Percentiles rank a stretch among this genome's conserved stretches.
These are phyloP conservation scores for Trisateles emortualis DNA, from an alignment of 2,888 invertebrate species.

Conservation along the genomic window DNA sequence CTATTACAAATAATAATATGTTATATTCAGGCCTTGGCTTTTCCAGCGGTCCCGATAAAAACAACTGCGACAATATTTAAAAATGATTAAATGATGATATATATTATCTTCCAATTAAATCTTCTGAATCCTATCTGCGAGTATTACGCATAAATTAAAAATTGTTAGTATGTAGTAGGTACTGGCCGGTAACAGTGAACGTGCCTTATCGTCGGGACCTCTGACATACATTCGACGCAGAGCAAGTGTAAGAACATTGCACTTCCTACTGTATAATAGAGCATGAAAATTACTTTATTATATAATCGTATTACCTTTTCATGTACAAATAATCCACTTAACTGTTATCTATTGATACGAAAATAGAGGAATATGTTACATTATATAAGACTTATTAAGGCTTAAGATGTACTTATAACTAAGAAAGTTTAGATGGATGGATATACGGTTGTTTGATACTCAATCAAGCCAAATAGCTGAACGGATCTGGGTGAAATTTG, in stretches of 20 bases:
- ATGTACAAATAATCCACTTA: constrained; percentile 2
- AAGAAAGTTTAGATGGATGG: no score
- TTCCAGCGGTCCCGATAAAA: no score
- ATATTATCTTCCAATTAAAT: constrained; percentile 1
- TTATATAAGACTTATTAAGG: no score
- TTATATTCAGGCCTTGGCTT: no score
- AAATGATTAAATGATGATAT: not conserved
- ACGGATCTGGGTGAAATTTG: no score
- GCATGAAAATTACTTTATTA: constrained; percentile 52
- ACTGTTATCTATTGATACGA: constrained; percentile 12
- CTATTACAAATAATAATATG: no score
- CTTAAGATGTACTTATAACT: no score
- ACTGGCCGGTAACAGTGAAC: constrained; percentile 61
- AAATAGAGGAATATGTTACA: no score
- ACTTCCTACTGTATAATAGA: constrained; percentile 67
- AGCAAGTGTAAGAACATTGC: constrained; percentile 63
- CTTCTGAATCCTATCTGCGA: constrained; percentile 5
- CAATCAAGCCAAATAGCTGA: no score
- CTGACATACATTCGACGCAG: constrained; percentile 70
- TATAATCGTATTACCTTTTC: constrained; percentile 10
- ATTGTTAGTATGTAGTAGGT: constrained; percentile 46
- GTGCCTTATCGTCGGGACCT: constrained; percentile 79
- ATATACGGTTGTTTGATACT: no score
- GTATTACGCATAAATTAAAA: constrained; percentile 41
- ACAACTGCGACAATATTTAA: no score